phyloP scores from a whole-genome alignment of 53 echinoderm and acorn worm species.

The Holothuria leucospilota region DNA sequence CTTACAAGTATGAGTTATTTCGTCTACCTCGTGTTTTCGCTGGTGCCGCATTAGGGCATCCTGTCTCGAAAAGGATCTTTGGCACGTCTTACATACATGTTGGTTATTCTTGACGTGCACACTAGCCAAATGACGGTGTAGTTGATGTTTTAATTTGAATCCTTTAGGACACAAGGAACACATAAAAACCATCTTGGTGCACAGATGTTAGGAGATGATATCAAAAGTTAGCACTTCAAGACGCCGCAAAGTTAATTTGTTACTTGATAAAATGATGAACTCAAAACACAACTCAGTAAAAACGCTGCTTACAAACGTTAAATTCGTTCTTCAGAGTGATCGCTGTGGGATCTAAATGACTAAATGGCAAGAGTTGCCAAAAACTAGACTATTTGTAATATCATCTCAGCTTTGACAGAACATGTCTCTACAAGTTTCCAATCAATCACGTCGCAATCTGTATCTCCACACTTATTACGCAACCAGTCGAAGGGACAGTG shows the following conservation, averaged over 20 bases:
- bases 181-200: background rate
- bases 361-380: too few relatives aligned
- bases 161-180: too few relatives aligned
- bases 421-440: too few relatives aligned
- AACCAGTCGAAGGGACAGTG: too few relatives aligned
- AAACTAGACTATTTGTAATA: too few relatives aligned
- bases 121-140: background rate
- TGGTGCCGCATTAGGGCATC: background rate
- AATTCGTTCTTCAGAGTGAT: too few relatives aligned
- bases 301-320: background rate
- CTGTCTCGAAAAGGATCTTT: background rate
- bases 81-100: background rate
- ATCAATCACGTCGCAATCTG: too few relatives aligned
- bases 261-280: background rate
- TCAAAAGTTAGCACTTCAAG: too few relatives aligned
- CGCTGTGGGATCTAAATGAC: too few relatives aligned
- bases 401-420: too few relatives aligned
- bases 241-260: too few relatives aligned
- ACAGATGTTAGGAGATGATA: background rate
- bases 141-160: background rate
- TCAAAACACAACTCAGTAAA: background rate
- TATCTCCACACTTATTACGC: too few relatives aligned
- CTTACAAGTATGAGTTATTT: background rate
- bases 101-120: background rate
- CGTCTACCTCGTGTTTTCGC: background rate